Evolutionary conservation across 1,140 invertebrate species (phyloP), one percentile per base, ranked within the genome.

Genomic region (Hypothenemus hampei): DNA sequence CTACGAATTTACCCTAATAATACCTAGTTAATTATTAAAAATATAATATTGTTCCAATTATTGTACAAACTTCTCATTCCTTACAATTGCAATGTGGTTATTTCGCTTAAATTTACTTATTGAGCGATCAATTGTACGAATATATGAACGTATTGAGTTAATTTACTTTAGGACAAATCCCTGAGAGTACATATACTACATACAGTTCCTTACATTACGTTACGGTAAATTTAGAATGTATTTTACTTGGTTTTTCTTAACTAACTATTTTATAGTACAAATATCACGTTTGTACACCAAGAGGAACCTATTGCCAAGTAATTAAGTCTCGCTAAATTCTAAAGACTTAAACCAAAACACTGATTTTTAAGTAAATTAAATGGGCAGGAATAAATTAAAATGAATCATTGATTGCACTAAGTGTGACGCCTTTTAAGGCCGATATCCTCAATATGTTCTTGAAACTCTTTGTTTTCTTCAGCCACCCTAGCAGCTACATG

Each of bases 351-450:
- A 53, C 23, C 35, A 33, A 33, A 11, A 39, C 10, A 13, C 26
- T 44, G 43, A 45, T 47, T 29, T 18, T 53, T 45, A 53, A 53
- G 50, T 53, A 44, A 45, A 16, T 24, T 13, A 53, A 37, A 44
- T 13, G 36, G 40, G 50, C 40, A 53, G 41, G 49, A 53, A 53
- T 45, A 53, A 53, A 53, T 53, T 53, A 53, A 51, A 51, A 11
- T 45, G 6, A 40, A 3, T 16, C 31, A 6, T 5, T 26, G 11
- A 51, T 36, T 51, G 49, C 49, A 51, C 49, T 58, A 58, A 24
- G 40, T 33, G 43, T 58, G 56, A 26, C 49, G 56, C 33, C 49
- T 45, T 40, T 58, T 58, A 5, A 58, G 41, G 11, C 44, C 50
- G n/a, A 19, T 16, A 23, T 51, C 49, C 21, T 43, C 41, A 10